phyloP scores from a whole-genome alignment of 2,888 invertebrate species.

The Furcula furcula region DNA sequence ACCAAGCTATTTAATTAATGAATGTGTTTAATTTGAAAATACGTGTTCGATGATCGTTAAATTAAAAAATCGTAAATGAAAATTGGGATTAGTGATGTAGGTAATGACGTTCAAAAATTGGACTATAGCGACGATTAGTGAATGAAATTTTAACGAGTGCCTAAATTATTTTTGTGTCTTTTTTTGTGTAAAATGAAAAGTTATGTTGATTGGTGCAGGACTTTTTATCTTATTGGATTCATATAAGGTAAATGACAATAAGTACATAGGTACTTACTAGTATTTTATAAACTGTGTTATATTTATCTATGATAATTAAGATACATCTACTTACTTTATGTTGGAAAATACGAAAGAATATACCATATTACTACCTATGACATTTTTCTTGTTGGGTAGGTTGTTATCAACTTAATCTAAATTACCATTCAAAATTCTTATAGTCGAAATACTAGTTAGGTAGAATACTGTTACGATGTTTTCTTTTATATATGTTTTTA shows the following conservation, averaged over 20 bases:
- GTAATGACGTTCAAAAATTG: conserved; percentile 12
- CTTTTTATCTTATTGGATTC: conserved; percentile 48
- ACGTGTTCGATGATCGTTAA: background rate
- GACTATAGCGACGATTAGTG: conserved; percentile 9
- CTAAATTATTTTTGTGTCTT: conserved; percentile 15
- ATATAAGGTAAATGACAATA: conserved; percentile 50
- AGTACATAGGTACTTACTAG: no score
- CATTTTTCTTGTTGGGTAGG: no score
- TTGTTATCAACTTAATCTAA: no score
- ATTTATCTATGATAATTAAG: no score
- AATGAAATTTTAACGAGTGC: conserved; percentile 21
- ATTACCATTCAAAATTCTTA: no score
- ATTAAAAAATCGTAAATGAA: background rate
- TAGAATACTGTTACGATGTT: no score
- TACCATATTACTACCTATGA: no score
- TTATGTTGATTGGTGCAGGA: conserved; percentile 31
- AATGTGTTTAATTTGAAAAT: background rate
- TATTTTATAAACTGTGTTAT: no score
- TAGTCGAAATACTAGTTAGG: no score
- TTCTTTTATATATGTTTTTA: no score
- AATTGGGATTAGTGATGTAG: conserved; percentile 8
- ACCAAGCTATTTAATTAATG: background rate
- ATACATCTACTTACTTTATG: no score
- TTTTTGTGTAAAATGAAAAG: conserved; percentile 36
- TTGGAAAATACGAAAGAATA: no score